Base-by-base conservation (phyloP, 2,888 invertebrate species). In the Cantharis rufa region DNA sequence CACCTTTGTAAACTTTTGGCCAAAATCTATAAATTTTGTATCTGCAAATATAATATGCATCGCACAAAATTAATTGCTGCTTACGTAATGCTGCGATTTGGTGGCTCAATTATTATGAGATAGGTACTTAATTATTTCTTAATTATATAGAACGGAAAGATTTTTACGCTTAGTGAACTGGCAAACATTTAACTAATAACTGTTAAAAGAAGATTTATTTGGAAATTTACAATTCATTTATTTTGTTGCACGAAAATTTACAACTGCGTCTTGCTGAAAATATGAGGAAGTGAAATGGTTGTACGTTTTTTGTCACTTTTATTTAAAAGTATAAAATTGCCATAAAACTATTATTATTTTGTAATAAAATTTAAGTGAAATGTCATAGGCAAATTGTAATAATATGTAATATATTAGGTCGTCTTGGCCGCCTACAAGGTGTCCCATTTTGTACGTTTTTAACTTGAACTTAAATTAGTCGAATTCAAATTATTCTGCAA, bases 101-200 rank as follows among this genome's bases (percentile, higher is more conserved):
- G 64, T 66, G 64, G 64, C 64, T 66, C 64, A 24, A 66, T 66
- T 66, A 66, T 66, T 66, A 66, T 21, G 64, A 66, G 64, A 66
- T 66, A 48, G n/a, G 48, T 48, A 66, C 64, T 66, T 66, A 66
- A 66, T 66, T 66, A 66, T 24, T 66, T 66, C 64, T 21, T 66
- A 66, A 66, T 66, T 66, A 66, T 66, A 66, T 66, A 24, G 64
- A 66, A 66, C 64, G 64, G 64, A 66, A 66, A 66, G 24, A 66
- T 66, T 66, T 66, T 66, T 21, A 66, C 24, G 64, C 64, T 66
- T 66, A 21, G 24, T 21, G 64, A 66, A n/a, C 64, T 21, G 21
- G 24, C 21, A 66, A 18, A 66, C 18, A 66, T 66, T 66, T 21
- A 66, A 66, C 24, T 66, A 66, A 66, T 66, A 66, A 66, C 64